These are phyloP conservation scores for Agriopis marginaria DNA, from an alignment of 2,888 invertebrate species.

Conservation along the genomic window DNA sequence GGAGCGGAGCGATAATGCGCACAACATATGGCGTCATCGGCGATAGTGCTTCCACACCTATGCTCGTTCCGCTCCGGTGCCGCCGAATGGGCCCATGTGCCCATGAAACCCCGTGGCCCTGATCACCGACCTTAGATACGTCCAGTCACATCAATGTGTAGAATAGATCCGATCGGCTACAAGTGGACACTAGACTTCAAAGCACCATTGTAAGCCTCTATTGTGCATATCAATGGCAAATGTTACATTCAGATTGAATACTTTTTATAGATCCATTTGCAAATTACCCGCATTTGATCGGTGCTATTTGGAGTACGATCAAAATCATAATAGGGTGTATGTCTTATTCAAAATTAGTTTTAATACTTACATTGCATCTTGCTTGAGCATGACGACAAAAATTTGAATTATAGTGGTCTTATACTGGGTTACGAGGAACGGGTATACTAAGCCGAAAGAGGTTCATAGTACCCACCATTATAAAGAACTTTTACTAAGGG, in stretches of 20 bases:
- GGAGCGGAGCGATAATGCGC: slow-evolving; percentile 72
- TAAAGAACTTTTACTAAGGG: too few relatives aligned
- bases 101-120: slow-evolving; percentile 39
- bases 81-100: slow-evolving; percentile 60
- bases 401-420: neutral
- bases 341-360: neutral
- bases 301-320: slow-evolving; percentile 11
- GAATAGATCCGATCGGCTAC: slow-evolving; percentile 69
- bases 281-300: slow-evolving; percentile 71
- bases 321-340: slow-evolving; percentile 9
- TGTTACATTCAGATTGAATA: slow-evolving; percentile 57
- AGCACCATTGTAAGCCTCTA: slow-evolving; percentile 60
- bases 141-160: slow-evolving; percentile 46
- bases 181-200: slow-evolving; percentile 66
- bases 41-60: slow-evolving; percentile 54
- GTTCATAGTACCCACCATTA: too few relatives aligned
- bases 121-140: slow-evolving; percentile 67
- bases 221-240: slow-evolving; percentile 62
- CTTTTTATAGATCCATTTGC: slow-evolving; percentile 56
- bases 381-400: neutral
- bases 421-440: too few relatives aligned
- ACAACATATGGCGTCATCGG: slow-evolving; percentile 79
- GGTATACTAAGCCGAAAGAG: too few relatives aligned
- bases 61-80: slow-evolving; percentile 70
- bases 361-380: neutral